Conservation (phyloP, 2,113 vertebrate genomes). For the Cyanoramphus novaezelandiae region DNA sequence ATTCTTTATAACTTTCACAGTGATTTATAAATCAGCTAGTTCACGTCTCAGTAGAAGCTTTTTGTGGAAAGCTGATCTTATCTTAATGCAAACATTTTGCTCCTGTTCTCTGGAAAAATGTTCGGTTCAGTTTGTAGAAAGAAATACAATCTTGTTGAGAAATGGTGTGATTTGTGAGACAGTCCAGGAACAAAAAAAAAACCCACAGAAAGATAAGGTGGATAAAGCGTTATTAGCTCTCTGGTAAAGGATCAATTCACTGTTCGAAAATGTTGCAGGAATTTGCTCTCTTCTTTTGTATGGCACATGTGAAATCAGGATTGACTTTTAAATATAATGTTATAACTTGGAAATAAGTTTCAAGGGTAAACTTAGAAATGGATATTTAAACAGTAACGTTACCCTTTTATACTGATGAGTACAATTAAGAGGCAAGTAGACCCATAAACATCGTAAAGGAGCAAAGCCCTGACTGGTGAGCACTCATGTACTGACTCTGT, state of each 20-base stretch:
- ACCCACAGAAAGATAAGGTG: not conserved
- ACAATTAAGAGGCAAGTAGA: not conserved
- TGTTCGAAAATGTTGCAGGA: not conserved
- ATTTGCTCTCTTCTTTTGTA: not conserved
- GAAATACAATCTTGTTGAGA: not conserved
- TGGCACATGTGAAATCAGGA: not conserved
- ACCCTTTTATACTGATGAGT: not conserved
- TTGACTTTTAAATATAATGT: not conserved
- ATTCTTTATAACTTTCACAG: not conserved
- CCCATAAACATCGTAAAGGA: not conserved
- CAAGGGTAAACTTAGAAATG: not conserved
- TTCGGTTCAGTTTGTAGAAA: not conserved
- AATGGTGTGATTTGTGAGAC: not conserved
- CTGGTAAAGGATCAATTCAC: not conserved
- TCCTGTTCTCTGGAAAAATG: not conserved
- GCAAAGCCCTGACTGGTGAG: not conserved
- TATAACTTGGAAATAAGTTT: not conserved
- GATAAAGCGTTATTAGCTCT: not conserved
- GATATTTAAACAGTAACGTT: not conserved
- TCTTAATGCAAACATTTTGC: not conserved
- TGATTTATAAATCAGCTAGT: not conserved
- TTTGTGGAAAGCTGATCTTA: not conserved
- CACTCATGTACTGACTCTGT: not conserved
- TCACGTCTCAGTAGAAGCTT: not conserved
- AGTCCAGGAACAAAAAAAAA: not conserved